Conservation (phyloP, 2,888 invertebrate genomes). For the Trachelus troglodyta region DNA sequence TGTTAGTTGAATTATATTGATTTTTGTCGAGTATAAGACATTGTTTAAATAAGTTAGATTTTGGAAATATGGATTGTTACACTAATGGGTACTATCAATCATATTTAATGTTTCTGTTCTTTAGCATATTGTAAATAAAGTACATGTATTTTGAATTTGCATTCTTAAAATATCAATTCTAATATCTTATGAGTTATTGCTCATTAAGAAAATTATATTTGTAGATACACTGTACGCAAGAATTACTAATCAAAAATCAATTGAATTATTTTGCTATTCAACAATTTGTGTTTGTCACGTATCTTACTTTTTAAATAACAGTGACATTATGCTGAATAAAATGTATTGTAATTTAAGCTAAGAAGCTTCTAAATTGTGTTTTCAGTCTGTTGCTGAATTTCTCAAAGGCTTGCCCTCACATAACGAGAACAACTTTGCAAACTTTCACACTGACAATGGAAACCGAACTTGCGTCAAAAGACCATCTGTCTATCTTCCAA, state of each 20-base stretch:
- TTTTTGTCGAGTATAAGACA: too few relatives aligned
- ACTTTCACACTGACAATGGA: conserved; percentile 88
- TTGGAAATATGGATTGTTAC: too few relatives aligned
- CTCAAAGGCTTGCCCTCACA: conserved; percentile 91
- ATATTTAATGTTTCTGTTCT: too few relatives aligned
- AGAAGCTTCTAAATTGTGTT: conserved; percentile 41
- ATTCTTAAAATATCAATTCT: neutral
- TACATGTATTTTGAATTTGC: neutral
- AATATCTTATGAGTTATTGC: neutral
- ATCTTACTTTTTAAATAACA: neutral
- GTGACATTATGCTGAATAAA: neutral
- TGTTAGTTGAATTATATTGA: too few relatives aligned
- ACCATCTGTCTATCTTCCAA: conserved; percentile 92
- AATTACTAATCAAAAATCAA: too few relatives aligned
- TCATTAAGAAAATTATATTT: too few relatives aligned
- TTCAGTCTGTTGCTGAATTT: conserved; percentile 89
- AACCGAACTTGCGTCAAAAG: conserved; percentile 85
- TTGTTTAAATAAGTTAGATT: too few relatives aligned
- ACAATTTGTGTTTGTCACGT: too few relatives aligned
- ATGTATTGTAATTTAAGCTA: neutral
- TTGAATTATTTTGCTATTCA: too few relatives aligned
- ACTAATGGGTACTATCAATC: too few relatives aligned
- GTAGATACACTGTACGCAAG: too few relatives aligned
- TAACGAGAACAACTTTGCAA: conserved; percentile 90
- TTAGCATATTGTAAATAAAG: neutral